Conservation (phyloP, 2,797 vertebrate genomes). For the Lithobates sylvaticus region DNA sequence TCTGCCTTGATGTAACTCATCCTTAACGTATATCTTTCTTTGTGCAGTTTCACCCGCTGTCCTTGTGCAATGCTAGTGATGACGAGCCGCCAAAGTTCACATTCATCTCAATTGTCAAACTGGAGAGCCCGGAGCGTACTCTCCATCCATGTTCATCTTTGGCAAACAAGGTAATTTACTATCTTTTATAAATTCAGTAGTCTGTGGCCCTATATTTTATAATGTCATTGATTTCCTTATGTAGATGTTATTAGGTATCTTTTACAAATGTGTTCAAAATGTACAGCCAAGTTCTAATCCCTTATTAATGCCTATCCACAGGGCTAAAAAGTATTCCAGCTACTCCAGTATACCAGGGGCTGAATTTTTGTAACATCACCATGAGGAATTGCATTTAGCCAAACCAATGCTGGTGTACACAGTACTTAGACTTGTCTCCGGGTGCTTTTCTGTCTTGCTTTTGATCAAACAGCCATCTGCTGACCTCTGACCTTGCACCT, state of each 20-base stretch:
- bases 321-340: neutral
- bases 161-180: slow-evolving; percentile 87
- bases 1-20: neutral
- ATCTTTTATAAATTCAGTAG: neutral
- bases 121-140: slow-evolving; percentile 86
- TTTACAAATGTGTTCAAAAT: neutral
- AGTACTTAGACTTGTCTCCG: slow-evolving; percentile 4
- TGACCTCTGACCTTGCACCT: slow-evolving; percentile 64
- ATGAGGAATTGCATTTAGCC: neutral
- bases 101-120: slow-evolving; percentile 97
- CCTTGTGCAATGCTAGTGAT: slow-evolving; percentile 96
- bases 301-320: neutral
- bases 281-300: neutral
- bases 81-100: slow-evolving; percentile 89
- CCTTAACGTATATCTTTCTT: neutral
- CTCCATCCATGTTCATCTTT: slow-evolving; percentile 88
- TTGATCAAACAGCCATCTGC: slow-evolving; percentile 37
- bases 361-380: neutral
- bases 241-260: neutral
- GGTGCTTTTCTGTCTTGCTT: slow-evolving; percentile 17
- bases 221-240: neutral
- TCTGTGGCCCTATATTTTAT: neutral
- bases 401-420: neutral
- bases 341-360: neutral
- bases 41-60: slow-evolving; percentile 92